Percentiles rank a stretch among this genome's conserved stretches.
Evolutionary conservation across 2,888 invertebrate species (phyloP).

Genomic region (Ichneumon xanthorius): DNA sequence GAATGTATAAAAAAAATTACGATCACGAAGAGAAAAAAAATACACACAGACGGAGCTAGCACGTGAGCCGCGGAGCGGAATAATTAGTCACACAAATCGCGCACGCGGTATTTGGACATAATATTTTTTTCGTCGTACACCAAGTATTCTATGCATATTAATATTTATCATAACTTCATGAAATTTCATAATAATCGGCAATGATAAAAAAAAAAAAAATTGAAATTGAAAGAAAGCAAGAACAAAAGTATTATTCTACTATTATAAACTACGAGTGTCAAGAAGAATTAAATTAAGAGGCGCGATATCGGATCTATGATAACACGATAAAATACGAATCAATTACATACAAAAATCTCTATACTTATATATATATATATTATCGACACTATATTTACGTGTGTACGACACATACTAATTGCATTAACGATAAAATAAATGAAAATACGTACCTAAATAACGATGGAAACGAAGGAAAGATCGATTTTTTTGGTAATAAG

Average conservation of each 20-base stretch:
- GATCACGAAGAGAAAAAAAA: slow-evolving; percentile 1
- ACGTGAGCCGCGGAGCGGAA: slow-evolving; percentile 55
- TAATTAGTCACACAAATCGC: slow-evolving; percentile 31
- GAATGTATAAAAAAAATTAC: neutral
- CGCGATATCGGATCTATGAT: slow-evolving; percentile 68
- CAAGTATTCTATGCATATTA: slow-evolving; percentile 66
- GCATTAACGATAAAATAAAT: slow-evolving; percentile 56
- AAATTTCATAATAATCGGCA: slow-evolving; percentile 83
- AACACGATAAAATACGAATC: slow-evolving; percentile 59
- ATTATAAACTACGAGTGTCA: slow-evolving; percentile 61
- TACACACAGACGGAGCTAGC: slow-evolving; percentile 60
- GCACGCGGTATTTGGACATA: slow-evolving; percentile 46
- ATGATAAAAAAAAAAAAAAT: slow-evolving; percentile 26
- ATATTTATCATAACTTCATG: slow-evolving; percentile 82
- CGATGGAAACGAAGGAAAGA: slow-evolving; percentile 67
- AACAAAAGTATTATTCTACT: slow-evolving; percentile 53
- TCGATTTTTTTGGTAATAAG: slow-evolving; percentile 50
- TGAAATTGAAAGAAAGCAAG: slow-evolving; percentile 10
- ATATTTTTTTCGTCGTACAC: slow-evolving; percentile 59
- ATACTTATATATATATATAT: slow-evolving; percentile 68
- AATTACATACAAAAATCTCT: slow-evolving; percentile 69
- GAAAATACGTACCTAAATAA: slow-evolving; percentile 75
- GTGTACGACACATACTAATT: slow-evolving; percentile 69
- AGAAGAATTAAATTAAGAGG: slow-evolving; percentile 48
- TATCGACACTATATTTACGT: slow-evolving; percentile 67